These are phyloP conservation scores for Cantharis lateralis DNA, from an alignment of 2,888 invertebrate genomes.

Conservation along the genomic window DNA sequence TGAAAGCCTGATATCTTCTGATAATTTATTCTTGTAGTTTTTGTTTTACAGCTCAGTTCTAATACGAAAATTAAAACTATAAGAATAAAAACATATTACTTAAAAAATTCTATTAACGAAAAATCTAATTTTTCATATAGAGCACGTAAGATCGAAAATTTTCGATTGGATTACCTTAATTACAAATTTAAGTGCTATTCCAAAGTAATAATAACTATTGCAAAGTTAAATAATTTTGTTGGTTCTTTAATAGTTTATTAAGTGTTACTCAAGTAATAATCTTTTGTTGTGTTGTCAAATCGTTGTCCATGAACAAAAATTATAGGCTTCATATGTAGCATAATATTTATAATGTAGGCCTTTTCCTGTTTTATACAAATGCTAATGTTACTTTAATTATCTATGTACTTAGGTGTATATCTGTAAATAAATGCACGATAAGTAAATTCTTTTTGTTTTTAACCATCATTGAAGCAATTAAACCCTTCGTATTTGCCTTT, in stretches of 20 bases:
- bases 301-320: not conserved
- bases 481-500: no score
- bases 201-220: not conserved
- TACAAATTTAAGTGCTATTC: not conserved
- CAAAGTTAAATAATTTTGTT: not conserved
- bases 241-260: not conserved
- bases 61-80: not conserved
- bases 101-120: not conserved
- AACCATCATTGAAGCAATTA: no score
- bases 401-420: not conserved
- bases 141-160: not conserved
- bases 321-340: not conserved
- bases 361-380: conserved; percentile 1
- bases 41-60: not conserved
- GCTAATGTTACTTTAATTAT: not conserved
- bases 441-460: not conserved
- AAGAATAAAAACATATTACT: not conserved
- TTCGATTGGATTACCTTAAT: not conserved
- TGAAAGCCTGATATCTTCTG: not conserved
- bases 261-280: not conserved
- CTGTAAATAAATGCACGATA: not conserved
- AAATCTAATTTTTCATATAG: not conserved
- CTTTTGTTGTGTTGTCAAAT: not conserved
- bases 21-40: not conserved
- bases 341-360: not conserved